Percentiles rank a stretch among this genome's conserved stretches.
Conservation (phyloP, 2,113 vertebrate species). For the Fregetta grallaria region DNA sequence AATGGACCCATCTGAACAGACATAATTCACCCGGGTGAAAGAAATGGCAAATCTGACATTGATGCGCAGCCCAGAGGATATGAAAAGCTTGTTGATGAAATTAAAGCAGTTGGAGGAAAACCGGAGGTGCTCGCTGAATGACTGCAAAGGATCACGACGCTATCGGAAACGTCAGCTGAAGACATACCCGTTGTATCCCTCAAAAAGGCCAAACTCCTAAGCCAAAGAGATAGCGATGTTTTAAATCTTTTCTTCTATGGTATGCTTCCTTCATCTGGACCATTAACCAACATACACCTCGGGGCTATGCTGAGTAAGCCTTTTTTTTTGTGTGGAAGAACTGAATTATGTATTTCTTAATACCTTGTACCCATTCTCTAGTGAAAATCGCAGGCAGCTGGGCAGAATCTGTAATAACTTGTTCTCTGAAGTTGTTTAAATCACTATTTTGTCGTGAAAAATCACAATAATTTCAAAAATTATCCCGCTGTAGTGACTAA, state of each 20-base stretch:
- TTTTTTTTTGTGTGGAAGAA: neutral
- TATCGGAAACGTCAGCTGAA: neutral
- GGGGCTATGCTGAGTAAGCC: neutral
- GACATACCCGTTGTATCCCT: neutral
- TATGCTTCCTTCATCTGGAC: neutral
- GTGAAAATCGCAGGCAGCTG: neutral
- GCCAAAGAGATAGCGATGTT: neutral
- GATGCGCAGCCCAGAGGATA: neutral
- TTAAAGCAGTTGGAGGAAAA: neutral
- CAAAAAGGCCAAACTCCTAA: neutral
- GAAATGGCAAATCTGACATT: neutral
- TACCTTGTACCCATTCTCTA: neutral
- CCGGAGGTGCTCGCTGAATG: neutral
- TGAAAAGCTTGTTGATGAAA: neutral
- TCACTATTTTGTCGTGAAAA: neutral
- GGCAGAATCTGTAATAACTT: neutral
- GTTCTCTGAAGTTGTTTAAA: neutral
- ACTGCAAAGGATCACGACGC: neutral
- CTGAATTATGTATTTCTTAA: neutral
- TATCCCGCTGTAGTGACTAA: neutral
- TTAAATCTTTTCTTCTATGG: neutral
- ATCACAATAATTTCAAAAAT: neutral
- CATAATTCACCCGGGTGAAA: neutral
- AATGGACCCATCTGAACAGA: neutral
- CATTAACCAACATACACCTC: neutral